Evolutionary conservation across 2,113 vertebrate genomes (phyloP), one percentile per base, ranked within the genome.

Genomic region (Penelope pileata): DNA sequence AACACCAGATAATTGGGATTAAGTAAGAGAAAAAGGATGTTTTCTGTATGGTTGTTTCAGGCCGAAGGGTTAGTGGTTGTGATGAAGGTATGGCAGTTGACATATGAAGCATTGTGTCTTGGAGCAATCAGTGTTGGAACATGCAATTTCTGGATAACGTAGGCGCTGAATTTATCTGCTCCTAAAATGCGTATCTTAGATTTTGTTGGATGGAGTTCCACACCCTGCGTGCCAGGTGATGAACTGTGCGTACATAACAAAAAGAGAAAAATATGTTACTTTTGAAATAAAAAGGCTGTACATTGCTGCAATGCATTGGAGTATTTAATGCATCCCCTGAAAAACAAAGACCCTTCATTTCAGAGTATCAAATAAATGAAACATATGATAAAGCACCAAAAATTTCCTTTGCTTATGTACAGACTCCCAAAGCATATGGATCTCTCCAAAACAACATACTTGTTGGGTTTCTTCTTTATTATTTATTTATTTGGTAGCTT

Each of bases 291-390:
- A 82, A 72, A 68, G 16, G 2, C 40, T 4, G 0, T 30, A 6
- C 3, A 81, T 78, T 75, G n/a, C 53, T 76, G 43, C 14, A 85
- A 5, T 73, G 30, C 5, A 19, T 64, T 38, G 76, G 5, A 14
- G 36, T 10, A 76, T 2, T 38, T 66, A 82, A 60, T 78, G 22
- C 5, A 48, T 23, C 17, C 51, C 53, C 9, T 74, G 34, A 22
- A 59, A 88, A 83, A 59, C 27, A 51, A 70, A 82, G 12, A 56
- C 22, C 16, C 2, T 83, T 70, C 6, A 32, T 74, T 89, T 95
- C 32, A 79, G 43, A 23, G 16, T 78, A 64, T 67, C 32, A 74
- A 80, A 84, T 70, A 84, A 92, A 70, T 66, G 86, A 89, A 64
- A 84, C 16, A 19, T 5, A 10, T 36, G 34, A 17, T 76, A 10